Conservation (phyloP, 2,113 vertebrate genomes). For the Lonchura striata region DNA sequence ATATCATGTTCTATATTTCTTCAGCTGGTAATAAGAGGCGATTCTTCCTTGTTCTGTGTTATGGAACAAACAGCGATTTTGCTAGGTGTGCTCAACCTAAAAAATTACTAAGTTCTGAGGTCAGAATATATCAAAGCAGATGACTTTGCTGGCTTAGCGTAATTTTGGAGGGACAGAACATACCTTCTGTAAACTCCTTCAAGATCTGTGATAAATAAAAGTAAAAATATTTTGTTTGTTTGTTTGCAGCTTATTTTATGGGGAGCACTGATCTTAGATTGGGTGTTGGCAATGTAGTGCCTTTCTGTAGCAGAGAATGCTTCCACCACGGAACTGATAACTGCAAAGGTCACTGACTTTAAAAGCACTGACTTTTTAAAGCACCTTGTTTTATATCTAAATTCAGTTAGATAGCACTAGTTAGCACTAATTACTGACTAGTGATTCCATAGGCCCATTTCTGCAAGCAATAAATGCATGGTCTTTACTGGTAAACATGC, state of each 20-base stretch:
- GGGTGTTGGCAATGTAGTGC: not conserved
- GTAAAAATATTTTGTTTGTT: not conserved
- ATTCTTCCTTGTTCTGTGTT: not conserved
- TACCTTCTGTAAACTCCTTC: not conserved
- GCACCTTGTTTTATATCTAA: not conserved
- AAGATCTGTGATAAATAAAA: not conserved
- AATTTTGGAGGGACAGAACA: not conserved
- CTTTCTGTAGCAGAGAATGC: not conserved
- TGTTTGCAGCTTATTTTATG: not conserved
- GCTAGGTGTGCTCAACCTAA: not conserved
- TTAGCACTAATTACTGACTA: not conserved
- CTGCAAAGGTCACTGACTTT: not conserved
- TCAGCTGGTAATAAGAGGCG: not conserved
- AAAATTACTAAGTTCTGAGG: not conserved
- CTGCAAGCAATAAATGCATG: not conserved
- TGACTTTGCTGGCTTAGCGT: not conserved
- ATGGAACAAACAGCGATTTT: not conserved
- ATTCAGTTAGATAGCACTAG: not conserved
- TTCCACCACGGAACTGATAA: not conserved
- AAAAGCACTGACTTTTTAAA: not conserved
- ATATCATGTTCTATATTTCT: not conserved
- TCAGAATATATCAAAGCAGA: not conserved
- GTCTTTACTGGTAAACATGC: not conserved
- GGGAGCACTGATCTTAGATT: not conserved
- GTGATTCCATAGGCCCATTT: not conserved